Percentiles rank a stretch among this genome's conserved stretches.
Conservation (phyloP, 2,113 vertebrate species). For the Saguinus imperator region DNA sequence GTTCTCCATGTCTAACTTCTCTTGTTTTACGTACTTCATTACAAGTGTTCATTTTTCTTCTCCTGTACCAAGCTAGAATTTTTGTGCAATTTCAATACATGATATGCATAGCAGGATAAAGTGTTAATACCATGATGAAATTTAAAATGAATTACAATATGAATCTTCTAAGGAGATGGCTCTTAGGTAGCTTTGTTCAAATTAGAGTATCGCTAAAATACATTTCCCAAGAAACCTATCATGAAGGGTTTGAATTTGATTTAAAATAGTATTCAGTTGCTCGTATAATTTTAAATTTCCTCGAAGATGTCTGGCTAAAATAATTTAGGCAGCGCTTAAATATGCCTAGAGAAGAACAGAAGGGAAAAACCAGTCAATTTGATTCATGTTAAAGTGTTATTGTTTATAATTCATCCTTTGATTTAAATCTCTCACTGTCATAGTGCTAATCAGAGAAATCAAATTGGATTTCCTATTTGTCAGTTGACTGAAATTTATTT, state of each 20-base stretch:
- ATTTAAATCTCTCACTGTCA: slow-evolving; percentile 7
- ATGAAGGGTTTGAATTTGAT: neutral
- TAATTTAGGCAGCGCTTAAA: neutral
- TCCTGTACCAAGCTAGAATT: neutral
- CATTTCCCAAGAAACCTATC: neutral
- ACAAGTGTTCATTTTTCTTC: neutral
- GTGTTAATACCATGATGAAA: neutral
- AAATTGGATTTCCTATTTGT: slow-evolving; percentile 17
- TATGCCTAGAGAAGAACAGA: neutral
- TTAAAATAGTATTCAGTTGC: neutral
- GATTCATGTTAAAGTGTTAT: neutral
- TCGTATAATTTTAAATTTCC: neutral
- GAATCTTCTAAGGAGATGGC: neutral
- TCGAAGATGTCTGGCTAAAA: neutral
- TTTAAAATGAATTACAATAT: neutral
- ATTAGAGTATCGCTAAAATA: neutral
- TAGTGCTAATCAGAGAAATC: neutral
- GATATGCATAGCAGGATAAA: neutral
- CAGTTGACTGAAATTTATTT: neutral
- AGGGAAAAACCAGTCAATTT: neutral
- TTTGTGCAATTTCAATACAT: neutral
- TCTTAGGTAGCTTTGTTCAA: neutral
- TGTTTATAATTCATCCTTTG: neutral
- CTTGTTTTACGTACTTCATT: neutral
- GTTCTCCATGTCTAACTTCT: neutral